Base-by-base conservation (phyloP, 2,113 vertebrate genomes). In the Balaenoptera acutorostrata region DNA sequence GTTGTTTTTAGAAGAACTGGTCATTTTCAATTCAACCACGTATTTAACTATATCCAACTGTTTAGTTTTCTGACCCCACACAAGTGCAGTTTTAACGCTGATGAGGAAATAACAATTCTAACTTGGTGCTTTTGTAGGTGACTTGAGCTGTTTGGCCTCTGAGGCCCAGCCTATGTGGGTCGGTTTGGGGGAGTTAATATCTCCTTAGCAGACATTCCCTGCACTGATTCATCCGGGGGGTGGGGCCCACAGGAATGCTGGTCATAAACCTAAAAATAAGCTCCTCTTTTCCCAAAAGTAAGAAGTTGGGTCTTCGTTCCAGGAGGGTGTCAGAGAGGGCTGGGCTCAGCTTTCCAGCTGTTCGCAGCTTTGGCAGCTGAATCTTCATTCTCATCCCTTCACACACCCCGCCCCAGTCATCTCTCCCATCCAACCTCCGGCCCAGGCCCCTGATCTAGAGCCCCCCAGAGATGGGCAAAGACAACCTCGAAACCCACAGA, bases 1-100 rank as follows among this genome's bases (percentile, higher is more conserved):
- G 92, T 61, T 90, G 63, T 95, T 97, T 97, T 96, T 90, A 96
- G 49, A 95, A 75, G 80, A 97, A 75, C 69, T 80, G 69, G 83
- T 95, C 87, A 90, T 96, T 97, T 96, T 89, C 82, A 88, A 84
- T 88, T 91, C 78, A 96, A 94, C 52, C 49, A 57, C 74, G 81
- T 86, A 77, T 68, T 77, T 92, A 93, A 88, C 84, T 96, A 23
- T 39, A 64, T 61, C 64, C 86, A 88, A 95, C 86, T 93, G 83
- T 84, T 91, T 86, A 80, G 75, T 87, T 87, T 96, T 87, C 87
- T 96, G 49, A 44, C 63, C 57, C 52, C 25, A 64, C 31, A 52
- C 57, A 44, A 93, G 41, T 57, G 64, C 46, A 64, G 57, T 74
- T 91, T 85, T 49, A 31, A 82, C 6, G 27, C 55, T 27, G 77